Evolutionary conservation across 1,140 invertebrate genomes (phyloP).

Genomic region (Drosophila nannoptera): DNA sequence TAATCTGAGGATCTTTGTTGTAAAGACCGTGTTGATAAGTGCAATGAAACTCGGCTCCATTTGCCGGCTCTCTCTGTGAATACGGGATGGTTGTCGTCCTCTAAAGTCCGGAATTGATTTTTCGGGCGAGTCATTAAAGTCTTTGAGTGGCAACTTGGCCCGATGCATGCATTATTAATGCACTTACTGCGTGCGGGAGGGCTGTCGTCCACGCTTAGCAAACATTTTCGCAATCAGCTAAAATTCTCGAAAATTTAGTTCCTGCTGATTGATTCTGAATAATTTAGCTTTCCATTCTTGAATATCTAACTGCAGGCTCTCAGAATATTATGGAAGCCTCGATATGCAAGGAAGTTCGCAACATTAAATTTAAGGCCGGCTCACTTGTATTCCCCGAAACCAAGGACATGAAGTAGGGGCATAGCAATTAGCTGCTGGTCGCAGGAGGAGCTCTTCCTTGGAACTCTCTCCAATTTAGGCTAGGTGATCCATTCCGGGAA

Average conservation of each 20-base stretch:
- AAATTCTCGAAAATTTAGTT: not conserved
- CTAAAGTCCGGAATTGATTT: constrained; percentile 73
- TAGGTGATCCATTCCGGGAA: too few relatives aligned
- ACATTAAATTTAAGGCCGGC: too few relatives aligned
- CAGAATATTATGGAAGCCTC: too few relatives aligned
- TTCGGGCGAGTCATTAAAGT: constrained; percentile 73
- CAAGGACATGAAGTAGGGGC: too few relatives aligned
- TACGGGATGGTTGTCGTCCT: constrained; percentile 44
- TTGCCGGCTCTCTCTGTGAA: constrained; percentile 40
- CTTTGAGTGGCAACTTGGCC: constrained; percentile 23
- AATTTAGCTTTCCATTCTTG: constrained; percentile 12
- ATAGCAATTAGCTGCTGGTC: too few relatives aligned
- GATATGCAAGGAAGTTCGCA: too few relatives aligned
- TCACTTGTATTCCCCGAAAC: too few relatives aligned
- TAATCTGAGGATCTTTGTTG: too few relatives aligned
- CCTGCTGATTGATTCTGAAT: not conserved
- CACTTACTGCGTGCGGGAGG: not conserved
- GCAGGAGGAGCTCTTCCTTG: too few relatives aligned
- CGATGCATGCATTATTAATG: constrained; percentile 26
- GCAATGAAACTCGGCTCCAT: constrained; percentile 4
- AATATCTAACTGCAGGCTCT: not conserved
- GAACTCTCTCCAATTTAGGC: too few relatives aligned
- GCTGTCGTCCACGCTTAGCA: not conserved
- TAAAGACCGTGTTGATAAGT: too few relatives aligned
- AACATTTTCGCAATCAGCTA: not conserved